A percentile compares a stretch with the other conserved stretches of the same genome.
Conservation (phyloP, 2,797 vertebrate genomes). For the Octomys mimax region DNA sequence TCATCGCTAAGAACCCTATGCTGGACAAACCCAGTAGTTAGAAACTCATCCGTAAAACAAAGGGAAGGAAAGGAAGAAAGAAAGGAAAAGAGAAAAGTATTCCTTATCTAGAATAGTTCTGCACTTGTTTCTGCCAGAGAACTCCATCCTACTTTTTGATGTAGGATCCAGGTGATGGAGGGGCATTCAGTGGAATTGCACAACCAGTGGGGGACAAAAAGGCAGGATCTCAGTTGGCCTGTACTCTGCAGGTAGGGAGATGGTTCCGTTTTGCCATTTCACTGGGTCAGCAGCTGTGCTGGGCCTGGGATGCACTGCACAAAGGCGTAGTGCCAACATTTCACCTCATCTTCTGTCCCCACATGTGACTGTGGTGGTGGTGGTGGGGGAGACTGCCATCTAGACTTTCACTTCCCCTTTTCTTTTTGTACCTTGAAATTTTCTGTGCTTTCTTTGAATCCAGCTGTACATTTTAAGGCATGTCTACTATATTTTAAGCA, state of each 20-base stretch:
- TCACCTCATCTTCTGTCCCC: neutral
- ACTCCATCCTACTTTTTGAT: neutral
- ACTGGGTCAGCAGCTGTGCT: neutral
- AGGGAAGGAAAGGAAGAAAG: fast-evolving
- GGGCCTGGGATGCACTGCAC: neutral
- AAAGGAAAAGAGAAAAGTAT: neutral
- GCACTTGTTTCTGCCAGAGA: conserved; percentile 26
- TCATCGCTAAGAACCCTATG: neutral
- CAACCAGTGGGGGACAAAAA: neutral
- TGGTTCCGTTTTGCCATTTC: neutral
- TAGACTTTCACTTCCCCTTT: neutral
- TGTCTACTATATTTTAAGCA: neutral
- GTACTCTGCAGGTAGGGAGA: too few relatives aligned
- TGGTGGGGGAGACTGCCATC: neutral
- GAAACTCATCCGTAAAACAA: neutral
- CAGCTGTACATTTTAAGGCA: neutral
- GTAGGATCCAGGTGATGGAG: neutral
- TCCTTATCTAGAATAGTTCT: neutral
- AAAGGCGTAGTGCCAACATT: neutral
- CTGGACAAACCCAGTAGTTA: neutral
- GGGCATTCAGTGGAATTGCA: neutral
- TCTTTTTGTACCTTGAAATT: neutral
- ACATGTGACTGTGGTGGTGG: neutral
- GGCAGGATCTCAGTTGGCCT: neutral
- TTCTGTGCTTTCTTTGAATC: conserved; percentile 31